Evolutionary conservation across 2,888 invertebrate species (phyloP).

Genomic region (Plusia festucae): DNA sequence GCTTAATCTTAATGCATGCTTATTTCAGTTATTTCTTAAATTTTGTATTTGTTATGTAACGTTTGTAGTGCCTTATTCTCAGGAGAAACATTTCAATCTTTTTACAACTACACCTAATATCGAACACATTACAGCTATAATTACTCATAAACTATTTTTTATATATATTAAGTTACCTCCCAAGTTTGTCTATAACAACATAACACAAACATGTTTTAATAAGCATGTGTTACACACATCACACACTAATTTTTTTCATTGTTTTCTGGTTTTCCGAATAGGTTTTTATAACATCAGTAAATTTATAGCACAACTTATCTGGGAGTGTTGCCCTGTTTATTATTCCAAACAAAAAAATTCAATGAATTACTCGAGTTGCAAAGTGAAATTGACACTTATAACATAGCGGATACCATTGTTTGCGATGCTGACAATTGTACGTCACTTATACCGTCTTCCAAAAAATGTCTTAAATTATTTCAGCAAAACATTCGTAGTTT

Average conservation of each 20-base stretch:
- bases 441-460: neutral
- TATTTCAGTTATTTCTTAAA: no score
- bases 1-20: no score
- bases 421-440: conserved; percentile 8
- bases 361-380: conserved; percentile 11
- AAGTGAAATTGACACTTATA: conserved; percentile 8
- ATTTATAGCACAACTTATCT: neutral
- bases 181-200: no score
- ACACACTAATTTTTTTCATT: neutral
- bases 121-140: no score
- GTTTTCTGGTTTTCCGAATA: neutral
- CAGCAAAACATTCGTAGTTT: conserved; percentile 11
- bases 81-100: no score
- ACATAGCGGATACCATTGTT: conserved; percentile 7
- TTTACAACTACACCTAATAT: no score
- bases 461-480: conserved; percentile 9
- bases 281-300: neutral
- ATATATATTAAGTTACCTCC: no score
- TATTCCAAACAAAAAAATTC: neutral
- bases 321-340: neutral
- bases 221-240: no score
- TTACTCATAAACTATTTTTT: no score
- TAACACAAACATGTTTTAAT: no score
- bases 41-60: no score
- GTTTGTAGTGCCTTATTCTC: no score